phyloP scores from a whole-genome alignment of 2,113 vertebrate genomes.

The Xenopus tropicalis region DNA sequence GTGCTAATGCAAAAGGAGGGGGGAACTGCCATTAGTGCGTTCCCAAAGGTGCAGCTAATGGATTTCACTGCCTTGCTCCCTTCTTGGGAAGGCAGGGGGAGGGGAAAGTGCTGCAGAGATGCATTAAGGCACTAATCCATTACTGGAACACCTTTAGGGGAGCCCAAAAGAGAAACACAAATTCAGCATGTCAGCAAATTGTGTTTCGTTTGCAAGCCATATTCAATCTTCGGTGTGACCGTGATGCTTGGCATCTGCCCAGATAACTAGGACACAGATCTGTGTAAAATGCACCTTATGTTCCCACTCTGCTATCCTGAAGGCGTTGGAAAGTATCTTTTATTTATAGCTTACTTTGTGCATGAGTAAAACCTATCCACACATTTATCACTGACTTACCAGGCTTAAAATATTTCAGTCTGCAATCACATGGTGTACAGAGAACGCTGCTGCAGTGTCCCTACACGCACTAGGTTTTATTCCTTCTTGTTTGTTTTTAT shows the following conservation, averaged over 20 bases:
- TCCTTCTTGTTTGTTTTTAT: too few species aligned
- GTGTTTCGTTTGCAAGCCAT: conserved; percentile 30
- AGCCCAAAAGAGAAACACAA: conserved; percentile 18
- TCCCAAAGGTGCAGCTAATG: conserved; percentile 38
- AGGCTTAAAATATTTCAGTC: neutral
- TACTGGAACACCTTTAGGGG: conserved; percentile 34
- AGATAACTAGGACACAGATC: conserved; percentile 11
- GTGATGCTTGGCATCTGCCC: conserved; percentile 12
- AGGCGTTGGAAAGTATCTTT: neutral
- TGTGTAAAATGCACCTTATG: conserved; percentile 3
- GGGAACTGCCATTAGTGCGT: conserved; percentile 6
- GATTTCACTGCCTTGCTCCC: conserved; percentile 30
- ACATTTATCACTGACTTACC: neutral
- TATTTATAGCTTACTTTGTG: neutral
- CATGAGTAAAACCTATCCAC: neutral
- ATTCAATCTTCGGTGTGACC: neutral
- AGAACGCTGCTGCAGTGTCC: neutral
- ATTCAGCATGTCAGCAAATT: conserved; percentile 31
- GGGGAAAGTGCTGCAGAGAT: conserved; percentile 20
- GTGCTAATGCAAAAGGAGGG: conserved; percentile 20
- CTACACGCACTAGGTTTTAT: too few species aligned
- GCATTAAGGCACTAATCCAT: conserved; percentile 30
- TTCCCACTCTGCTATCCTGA: neutral
- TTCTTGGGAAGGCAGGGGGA: conserved; percentile 16
- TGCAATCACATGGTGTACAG: neutral